Evolutionary conservation across 2,797 vertebrate genomes (phyloP).

Genomic region (Sorex maritimensis): DNA sequence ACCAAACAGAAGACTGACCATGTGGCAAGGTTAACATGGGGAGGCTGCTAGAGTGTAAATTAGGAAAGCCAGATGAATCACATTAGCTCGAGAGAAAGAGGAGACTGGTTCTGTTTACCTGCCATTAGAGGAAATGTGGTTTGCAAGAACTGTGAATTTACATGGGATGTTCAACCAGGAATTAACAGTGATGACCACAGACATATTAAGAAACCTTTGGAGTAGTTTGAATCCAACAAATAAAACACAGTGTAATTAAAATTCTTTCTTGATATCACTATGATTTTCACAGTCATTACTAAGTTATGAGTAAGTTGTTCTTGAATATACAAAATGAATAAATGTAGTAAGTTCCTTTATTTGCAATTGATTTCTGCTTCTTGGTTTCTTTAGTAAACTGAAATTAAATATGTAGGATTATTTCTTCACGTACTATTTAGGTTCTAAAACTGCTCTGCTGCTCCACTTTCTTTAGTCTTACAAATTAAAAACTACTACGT

Average conservation of each 20-base stretch:
- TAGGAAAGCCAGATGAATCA: not conserved
- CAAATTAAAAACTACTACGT: not conserved
- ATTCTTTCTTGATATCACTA: not conserved
- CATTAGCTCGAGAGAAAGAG: not conserved
- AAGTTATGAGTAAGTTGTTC: conserved; percentile 55
- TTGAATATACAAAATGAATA: conserved; percentile 34
- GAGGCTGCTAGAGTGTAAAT: conserved; percentile 93
- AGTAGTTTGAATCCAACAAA: conserved; percentile 40
- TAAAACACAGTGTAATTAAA: not conserved
- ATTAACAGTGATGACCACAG: conserved; percentile 34
- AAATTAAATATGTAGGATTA: not conserved
- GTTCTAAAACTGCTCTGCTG: conserved; percentile 22
- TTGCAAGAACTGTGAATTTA: conserved; percentile 18
- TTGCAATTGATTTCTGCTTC: not conserved
- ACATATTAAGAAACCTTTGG: conserved; percentile 3
- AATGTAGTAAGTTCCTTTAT: conserved; percentile 51
- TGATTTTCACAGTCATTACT: conserved; percentile 35
- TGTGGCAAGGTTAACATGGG: conserved; percentile 98
- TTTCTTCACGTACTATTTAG: not conserved
- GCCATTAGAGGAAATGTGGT: not conserved
- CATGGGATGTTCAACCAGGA: not conserved
- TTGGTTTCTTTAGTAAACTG: not conserved
- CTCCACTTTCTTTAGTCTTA: conserved; percentile 1
- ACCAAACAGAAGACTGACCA: conserved; percentile 99
- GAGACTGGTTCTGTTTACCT: not conserved